These are phyloP conservation scores for Ophioderma brevispina DNA, from an alignment of 35 echinoderm and acorn worm genomes.

Conservation along the genomic window DNA sequence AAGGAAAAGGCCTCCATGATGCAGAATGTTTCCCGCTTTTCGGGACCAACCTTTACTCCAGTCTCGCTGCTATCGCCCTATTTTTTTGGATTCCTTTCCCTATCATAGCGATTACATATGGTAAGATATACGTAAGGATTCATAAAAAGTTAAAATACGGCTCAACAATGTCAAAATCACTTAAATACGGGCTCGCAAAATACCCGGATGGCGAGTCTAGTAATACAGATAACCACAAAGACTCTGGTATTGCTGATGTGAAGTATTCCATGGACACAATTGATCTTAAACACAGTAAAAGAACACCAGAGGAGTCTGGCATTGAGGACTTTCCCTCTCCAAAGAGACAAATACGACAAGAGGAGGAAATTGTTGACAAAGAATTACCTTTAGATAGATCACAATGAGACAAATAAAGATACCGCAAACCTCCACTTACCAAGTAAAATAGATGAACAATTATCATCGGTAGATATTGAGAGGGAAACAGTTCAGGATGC, in stretches of 20 bases:
- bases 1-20: background rate
- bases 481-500: too few species aligned
- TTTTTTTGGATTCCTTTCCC: background rate
- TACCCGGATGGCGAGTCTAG: background rate
- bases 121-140: background rate
- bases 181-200: background rate
- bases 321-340: too few species aligned
- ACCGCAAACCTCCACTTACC: too few species aligned
- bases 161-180: background rate
- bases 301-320: too few species aligned
- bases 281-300: too few species aligned
- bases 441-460: too few species aligned
- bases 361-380: too few species aligned
- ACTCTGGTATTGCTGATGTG: background rate
- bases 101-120: background rate
- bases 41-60: background rate
- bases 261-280: too few species aligned
- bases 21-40: background rate
- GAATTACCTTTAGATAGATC: too few species aligned
- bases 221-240: background rate
- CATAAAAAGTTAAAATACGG: background rate
- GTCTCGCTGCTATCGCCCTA: background rate
- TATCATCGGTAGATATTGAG: too few species aligned
- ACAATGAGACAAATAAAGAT: too few species aligned
- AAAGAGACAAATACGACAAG: too few species aligned